Percentiles rank a stretch among this genome's conserved stretches.
phyloP scores from a whole-genome alignment of 2,888 invertebrate genomes.

The Erynnis tages region DNA sequence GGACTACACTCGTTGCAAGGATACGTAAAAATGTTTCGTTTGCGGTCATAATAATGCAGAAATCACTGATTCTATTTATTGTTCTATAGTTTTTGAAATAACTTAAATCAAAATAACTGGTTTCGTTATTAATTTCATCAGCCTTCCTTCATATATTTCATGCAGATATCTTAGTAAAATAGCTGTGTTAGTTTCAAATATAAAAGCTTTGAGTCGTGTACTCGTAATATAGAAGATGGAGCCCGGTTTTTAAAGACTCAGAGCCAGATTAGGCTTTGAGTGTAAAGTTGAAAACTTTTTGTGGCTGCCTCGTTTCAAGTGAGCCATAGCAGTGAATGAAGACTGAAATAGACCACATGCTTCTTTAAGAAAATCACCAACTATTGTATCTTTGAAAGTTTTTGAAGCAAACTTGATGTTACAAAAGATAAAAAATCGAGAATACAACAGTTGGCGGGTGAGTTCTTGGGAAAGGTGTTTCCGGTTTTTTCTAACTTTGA shows the following conservation, averaged over 20 bases:
- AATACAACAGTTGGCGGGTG: not conserved
- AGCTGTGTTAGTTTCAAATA: constrained; percentile 22
- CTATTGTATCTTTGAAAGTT: constrained; percentile 21
- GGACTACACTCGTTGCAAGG: constrained; percentile 3
- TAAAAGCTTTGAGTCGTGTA: constrained; percentile 19
- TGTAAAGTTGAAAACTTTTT: constrained; percentile 29
- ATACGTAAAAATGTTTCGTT: no score
- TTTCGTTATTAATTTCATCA: no score
- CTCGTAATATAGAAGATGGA: constrained; percentile 18
- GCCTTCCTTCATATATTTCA: no score
- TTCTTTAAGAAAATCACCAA: constrained; percentile 20
- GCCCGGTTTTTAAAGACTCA: constrained; percentile 21
- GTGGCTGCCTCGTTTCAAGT: constrained; percentile 24
- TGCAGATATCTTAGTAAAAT: constrained; percentile 14
- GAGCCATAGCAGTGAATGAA: constrained; percentile 23
- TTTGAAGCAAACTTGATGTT: constrained; percentile 1
- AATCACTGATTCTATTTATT: no score
- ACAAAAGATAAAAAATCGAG: constrained; percentile 5
- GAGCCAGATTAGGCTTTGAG: constrained; percentile 27
- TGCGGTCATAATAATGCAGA: no score
- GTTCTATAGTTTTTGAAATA: no score
- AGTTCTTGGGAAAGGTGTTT: constrained; percentile 1
- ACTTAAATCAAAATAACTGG: no score
- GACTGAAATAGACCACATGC: constrained; percentile 18
- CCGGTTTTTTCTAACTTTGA: not conserved